Base-by-base conservation (phyloP, 2,113 vertebrate genomes). In the Rhadina sibilatrix region DNA sequence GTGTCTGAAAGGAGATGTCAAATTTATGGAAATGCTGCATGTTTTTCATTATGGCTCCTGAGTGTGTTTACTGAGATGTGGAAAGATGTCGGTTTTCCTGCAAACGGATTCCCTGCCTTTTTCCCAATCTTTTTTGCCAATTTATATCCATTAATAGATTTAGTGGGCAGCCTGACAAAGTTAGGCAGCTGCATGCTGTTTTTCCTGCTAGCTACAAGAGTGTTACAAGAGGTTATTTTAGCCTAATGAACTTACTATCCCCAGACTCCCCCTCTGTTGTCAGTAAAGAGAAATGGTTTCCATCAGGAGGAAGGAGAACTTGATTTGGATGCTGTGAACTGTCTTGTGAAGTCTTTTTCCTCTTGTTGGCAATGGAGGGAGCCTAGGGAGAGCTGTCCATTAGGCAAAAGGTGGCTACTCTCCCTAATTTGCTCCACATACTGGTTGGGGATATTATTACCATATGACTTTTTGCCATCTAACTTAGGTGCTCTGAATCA, bases 401-500 rank as follows among this genome's bases (percentile, higher is more conserved):
- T 57, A 66, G 60, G 38, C 3, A 2, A 57, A 92, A 83, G 33
- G 28, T 81, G 63, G 18, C 50, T 70, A 47, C 66, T 77, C 21
- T 66, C n/a, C 42, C 37, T 86, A 65, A 44, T 57, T 61, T 86
- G 10, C 59, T 83, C 47, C 10, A 0, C 13, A 14, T 13, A 37
- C 33, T 50, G 10, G 27, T 2, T 0, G 0, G 40, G 38, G 31
- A 56, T 87, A 87, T 84, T 89, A 78, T 68, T 52, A 52, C 38
- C 56, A 22, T 71, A 49, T 61, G 59, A 77, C 24, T 74, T 83
- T 49, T 89, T 88, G 83, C 66, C 59, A 70, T 77, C 50, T 54
- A 28, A 74, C 30, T 89, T 93, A 95, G 88, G 79, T 96, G 72
- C 63, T 95, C 79, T 93, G 86, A 94, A 47, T 93, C 86, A 95